These are phyloP conservation scores for Eucera pruinosa DNA, from an alignment of 2,888 invertebrate species.

Conservation along the genomic window DNA sequence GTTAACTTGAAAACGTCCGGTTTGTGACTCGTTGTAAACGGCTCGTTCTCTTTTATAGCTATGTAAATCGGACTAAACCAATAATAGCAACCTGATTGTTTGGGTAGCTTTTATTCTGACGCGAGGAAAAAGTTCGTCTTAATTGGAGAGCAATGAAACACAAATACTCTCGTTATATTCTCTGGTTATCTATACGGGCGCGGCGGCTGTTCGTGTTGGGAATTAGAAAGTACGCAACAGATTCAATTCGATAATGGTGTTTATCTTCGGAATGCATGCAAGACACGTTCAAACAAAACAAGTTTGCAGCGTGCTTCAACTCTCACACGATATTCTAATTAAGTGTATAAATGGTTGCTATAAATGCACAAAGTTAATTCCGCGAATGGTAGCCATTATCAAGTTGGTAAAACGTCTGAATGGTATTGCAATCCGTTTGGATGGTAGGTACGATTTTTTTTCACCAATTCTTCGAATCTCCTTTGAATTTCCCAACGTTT, in stretches of 20 bases:
- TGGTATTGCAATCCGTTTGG: not conserved
- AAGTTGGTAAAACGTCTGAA: not conserved
- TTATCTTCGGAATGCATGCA: conserved; percentile 4
- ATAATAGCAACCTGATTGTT: not conserved
- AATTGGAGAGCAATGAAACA: conserved; percentile 11
- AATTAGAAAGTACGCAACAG: conserved; percentile 15
- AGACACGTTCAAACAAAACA: conserved; percentile 5
- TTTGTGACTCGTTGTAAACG: conserved; percentile 7
- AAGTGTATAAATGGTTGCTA: not conserved
- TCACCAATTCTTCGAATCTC: too few relatives aligned
- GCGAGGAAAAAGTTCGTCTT: not conserved
- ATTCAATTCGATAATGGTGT: conserved; percentile 22
- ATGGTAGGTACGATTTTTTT: too few relatives aligned
- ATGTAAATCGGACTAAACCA: conserved; percentile 4
- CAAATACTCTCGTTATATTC: conserved; percentile 3
- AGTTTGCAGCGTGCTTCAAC: not conserved
- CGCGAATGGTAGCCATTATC: not conserved
- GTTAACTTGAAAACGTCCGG: conserved; percentile 4
- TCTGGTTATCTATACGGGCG: not conserved
- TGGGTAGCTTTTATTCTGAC: not conserved
- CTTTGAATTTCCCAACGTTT: too few relatives aligned
- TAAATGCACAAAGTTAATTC: not conserved
- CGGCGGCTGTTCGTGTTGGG: not conserved
- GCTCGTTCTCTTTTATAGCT: not conserved
- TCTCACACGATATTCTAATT: conserved; percentile 4